These are phyloP conservation scores for Torymus aiolomorphi DNA, from an alignment of 2,888 invertebrate species.

Conservation along the genomic window DNA sequence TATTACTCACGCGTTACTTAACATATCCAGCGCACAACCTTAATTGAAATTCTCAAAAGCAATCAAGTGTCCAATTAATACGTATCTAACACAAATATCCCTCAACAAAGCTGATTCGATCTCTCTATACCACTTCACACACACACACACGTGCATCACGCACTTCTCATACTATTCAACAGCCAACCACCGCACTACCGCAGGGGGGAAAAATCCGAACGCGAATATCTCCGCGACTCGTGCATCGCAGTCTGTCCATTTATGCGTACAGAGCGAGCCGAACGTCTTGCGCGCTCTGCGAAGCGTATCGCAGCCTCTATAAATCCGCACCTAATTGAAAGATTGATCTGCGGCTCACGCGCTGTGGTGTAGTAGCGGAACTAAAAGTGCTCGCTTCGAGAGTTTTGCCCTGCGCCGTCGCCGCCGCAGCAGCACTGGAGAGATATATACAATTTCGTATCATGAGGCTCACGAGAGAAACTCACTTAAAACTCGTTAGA, in stretches of 20 bases:
- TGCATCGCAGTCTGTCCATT: conserved; percentile 53
- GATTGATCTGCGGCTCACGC: conserved; percentile 65
- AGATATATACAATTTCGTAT: conserved; percentile 54
- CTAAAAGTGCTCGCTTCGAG: conserved; percentile 63
- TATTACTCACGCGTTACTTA: too few species aligned
- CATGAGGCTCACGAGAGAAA: conserved; percentile 57
- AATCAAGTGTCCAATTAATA: conserved; percentile 5
- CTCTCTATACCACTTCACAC: background rate
- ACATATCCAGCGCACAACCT: too few species aligned
- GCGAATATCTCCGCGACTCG: conserved; percentile 12
- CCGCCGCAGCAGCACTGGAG: background rate
- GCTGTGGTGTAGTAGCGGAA: conserved; percentile 57
- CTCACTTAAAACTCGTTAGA: conserved; percentile 63
- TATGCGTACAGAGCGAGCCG: conserved; percentile 49
- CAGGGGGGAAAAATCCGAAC: background rate
- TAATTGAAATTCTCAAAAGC: conserved; percentile 4
- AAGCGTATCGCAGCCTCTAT: conserved; percentile 62
- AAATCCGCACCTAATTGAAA: conserved; percentile 71
- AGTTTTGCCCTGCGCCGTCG: conserved; percentile 1
- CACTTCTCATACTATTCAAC: too few species aligned
- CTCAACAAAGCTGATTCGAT: background rate
- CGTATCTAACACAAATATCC: background rate
- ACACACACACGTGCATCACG: too few species aligned
- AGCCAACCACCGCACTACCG: too few species aligned
- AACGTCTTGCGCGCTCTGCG: conserved; percentile 2